A percentile compares a stretch with the other conserved stretches of the same genome.
Conservation (phyloP, 2,888 invertebrate genomes). For the Stenurella melanura region DNA sequence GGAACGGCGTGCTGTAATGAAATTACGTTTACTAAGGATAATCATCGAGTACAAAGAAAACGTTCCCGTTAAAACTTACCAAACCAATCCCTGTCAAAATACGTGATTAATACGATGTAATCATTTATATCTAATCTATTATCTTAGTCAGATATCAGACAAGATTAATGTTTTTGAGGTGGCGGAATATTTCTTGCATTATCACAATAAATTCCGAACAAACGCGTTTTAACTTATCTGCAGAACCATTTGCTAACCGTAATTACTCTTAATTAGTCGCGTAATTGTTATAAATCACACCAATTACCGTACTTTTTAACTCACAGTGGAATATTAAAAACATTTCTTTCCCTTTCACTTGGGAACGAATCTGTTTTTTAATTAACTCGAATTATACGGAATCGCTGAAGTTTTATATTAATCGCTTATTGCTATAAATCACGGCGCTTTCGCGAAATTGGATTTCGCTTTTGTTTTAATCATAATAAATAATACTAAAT, state of each 20-base stretch:
- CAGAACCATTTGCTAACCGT: constrained; percentile 40
- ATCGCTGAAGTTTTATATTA: constrained; percentile 21
- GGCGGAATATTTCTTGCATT: constrained; percentile 36
- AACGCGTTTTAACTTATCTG: constrained; percentile 38
- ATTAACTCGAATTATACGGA: constrained; percentile 21
- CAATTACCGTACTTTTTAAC: constrained; percentile 35
- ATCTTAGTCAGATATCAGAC: constrained; percentile 36
- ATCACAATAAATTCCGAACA: constrained; percentile 40
- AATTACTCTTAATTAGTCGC: constrained; percentile 44
- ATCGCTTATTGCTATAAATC: constrained; percentile 8
- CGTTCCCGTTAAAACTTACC: constrained; percentile 17
- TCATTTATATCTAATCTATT: constrained; percentile 39
- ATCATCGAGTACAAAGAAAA: constrained; percentile 17
- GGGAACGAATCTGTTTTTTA: constrained; percentile 8
- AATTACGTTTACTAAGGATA: constrained; percentile 10
- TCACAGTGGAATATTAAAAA: constrained; percentile 34
- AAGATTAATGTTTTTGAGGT: constrained; percentile 40
- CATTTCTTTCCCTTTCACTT: constrained; percentile 34
- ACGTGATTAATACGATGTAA: constrained; percentile 37
- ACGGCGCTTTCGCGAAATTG: not conserved
- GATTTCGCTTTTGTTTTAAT: too few relatives aligned
- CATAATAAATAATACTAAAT: too few relatives aligned
- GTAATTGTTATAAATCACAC: constrained; percentile 44
- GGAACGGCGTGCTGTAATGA: constrained; percentile 3
- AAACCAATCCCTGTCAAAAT: constrained; percentile 30